Base-by-base conservation (phyloP, 2,113 vertebrate genomes). In the Rhynchopsitta pachyrhyncha region DNA sequence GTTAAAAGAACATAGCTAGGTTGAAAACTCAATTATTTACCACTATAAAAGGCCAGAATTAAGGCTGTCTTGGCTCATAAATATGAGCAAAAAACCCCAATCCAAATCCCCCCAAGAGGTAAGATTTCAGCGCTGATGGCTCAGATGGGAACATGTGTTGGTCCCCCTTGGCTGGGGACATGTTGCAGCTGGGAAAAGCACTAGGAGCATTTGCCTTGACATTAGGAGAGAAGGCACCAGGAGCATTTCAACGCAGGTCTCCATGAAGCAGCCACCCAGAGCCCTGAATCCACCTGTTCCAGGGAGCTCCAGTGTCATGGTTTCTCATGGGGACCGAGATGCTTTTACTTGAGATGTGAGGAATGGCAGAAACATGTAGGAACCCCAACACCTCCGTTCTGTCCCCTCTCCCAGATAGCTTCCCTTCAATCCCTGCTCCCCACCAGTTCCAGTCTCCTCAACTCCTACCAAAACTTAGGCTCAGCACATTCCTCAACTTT, bases 121-220 rank as follows among this genome's bases (percentile, higher is more conserved):
- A 41, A 31, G 8, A 52, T 46, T 71, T 66, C 7, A 23, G 42
- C 37, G n/a, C 37, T 2, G 5, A 52, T 6, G 13, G 6, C 35
- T 52, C n/a, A 9, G 24, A 44, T 13, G 15, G 19, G 24, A 57
- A 18, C 0, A 1, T 11, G 39, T 1, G 2, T 25, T 25, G 18
- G 15, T 17, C 8, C 24, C 33, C 23, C 20, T 28, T 53, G 29
- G 15, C 39, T 27, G 46, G 53, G 41, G 41, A 42, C 31, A 63
- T 0, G 2, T 0, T 42, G 55, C 11, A 49, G 35, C 17, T 63
- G 41, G 46, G 20, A 46, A 67, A 46, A 24, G 23, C 52, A 41
- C 10, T 1, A 7, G 59, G 31, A 12, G 6, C 35, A 5, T 37
- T n/a, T 50, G 31, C 35, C 33, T 31, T 37, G 42, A 28, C 24